These are phyloP conservation scores for Lasioglossum morio DNA, from an alignment of 2,888 invertebrate species.

Conservation along the genomic window DNA sequence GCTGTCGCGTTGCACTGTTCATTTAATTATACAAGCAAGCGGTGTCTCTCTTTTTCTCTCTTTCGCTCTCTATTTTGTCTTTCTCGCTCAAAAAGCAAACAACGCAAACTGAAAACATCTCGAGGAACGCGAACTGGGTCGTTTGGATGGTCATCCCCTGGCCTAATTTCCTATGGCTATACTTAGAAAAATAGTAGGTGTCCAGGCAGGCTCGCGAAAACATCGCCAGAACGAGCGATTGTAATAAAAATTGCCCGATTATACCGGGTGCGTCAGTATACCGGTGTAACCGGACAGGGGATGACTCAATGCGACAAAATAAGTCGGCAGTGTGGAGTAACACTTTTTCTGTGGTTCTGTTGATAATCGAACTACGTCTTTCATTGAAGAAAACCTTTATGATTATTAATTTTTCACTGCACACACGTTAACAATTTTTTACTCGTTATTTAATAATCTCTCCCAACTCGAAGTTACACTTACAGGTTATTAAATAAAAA, in stretches of 20 bases:
- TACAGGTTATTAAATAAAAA: not conserved
- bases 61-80: not conserved
- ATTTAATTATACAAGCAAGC: slow-evolving; percentile 61
- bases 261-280: not conserved
- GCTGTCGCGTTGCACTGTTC: slow-evolving; percentile 41
- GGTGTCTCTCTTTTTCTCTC: not conserved
- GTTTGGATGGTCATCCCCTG: not conserved
- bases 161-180: slow-evolving; percentile 11
- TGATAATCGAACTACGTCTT: not conserved
- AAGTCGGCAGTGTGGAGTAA: not conserved
- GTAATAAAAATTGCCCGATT: not conserved
- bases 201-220: not conserved
- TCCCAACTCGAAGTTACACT: not conserved
- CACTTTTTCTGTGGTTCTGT: not conserved
- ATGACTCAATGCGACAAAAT: not conserved
- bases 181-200: slow-evolving; percentile 4
- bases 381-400: no score
- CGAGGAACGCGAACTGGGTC: not conserved
- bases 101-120: not conserved
- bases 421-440: no score
- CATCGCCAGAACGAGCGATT: slow-evolving; percentile 3
- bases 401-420: no score
- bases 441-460: not conserved
- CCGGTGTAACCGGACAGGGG: no score
- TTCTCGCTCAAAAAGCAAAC: not conserved